Evolutionary conservation across 2,888 invertebrate species (phyloP).

Genomic region (Synergus gifuensis): DNA sequence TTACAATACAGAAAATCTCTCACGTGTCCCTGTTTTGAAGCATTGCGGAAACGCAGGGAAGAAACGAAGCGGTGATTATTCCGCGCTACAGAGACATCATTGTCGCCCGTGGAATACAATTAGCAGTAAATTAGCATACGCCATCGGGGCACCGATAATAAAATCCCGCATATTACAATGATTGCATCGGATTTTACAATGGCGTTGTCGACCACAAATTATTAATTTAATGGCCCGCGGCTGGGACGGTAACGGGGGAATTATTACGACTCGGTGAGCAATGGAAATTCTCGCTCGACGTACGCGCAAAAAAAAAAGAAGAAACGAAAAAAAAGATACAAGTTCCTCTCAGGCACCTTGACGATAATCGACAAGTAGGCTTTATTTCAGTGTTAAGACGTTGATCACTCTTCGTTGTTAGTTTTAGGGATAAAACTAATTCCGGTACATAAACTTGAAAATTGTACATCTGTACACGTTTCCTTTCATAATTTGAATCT

Average conservation of each 20-base stretch:
- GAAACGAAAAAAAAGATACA: slow-evolving; percentile 4
- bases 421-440: slow-evolving; percentile 9
- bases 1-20: slow-evolving; percentile 11
- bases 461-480: too few species aligned
- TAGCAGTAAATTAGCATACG: slow-evolving; percentile 78
- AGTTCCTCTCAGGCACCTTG: slow-evolving; percentile 29
- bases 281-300: slow-evolving; percentile 43
- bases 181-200: slow-evolving; percentile 77
- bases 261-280: slow-evolving; percentile 62
- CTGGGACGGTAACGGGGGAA: slow-evolving; percentile 49
- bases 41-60: slow-evolving; percentile 45
- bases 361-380: slow-evolving; percentile 24
- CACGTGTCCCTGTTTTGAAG: slow-evolving; percentile 24
- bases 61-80: slow-evolving; percentile 50
- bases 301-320: slow-evolving; percentile 34
- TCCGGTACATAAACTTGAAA: too few species aligned
- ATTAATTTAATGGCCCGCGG: slow-evolving; percentile 75
- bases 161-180: slow-evolving; percentile 77
- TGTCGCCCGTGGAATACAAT: slow-evolving; percentile 76
- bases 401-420: slow-evolving; percentile 13
- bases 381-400: slow-evolving; percentile 18
- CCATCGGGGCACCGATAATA: slow-evolving; percentile 72
- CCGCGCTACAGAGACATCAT: slow-evolving; percentile 70
- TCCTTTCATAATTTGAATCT: too few species aligned
- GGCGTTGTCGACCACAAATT: slow-evolving; percentile 77